Percentiles rank a stretch among this genome's conserved stretches.
Evolutionary conservation across 1,140 invertebrate species (phyloP).

Genomic region (Bombus waltoni): DNA sequence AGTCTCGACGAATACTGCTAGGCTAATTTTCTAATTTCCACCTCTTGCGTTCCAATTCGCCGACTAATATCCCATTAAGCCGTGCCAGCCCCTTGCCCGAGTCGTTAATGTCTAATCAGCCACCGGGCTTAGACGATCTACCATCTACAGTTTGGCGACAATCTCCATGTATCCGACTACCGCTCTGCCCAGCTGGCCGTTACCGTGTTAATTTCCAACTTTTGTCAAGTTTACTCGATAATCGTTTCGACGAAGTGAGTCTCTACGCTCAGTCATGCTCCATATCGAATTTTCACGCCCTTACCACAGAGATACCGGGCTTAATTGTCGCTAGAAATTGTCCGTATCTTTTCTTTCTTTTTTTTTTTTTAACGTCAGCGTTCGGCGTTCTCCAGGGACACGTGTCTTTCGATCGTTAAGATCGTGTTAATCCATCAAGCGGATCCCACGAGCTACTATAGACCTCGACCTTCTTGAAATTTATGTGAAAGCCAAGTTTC

Average conservation of each 20-base stretch:
- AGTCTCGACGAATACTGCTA: slow-evolving; percentile 26
- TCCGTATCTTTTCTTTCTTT: too few species aligned
- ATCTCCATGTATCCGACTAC: slow-evolving; percentile 20
- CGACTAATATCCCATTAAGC: slow-evolving; percentile 77
- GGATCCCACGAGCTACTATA: too few species aligned
- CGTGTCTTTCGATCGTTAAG: too few species aligned
- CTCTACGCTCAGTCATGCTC: not conserved
- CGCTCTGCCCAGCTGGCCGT: not conserved
- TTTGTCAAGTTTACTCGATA: not conserved
- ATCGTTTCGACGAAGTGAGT: not conserved
- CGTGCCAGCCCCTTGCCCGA: slow-evolving; percentile 65
- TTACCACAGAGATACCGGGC: not conserved
- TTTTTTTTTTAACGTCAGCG: too few species aligned
- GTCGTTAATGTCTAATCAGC: slow-evolving; percentile 77
- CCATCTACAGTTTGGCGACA: slow-evolving; percentile 31
- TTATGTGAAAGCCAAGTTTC: not conserved
- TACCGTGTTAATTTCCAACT: slow-evolving; percentile 16
- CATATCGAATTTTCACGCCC: not conserved
- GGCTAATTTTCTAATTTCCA: slow-evolving; percentile 79
- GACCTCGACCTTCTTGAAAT: not conserved
- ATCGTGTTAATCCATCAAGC: too few species aligned
- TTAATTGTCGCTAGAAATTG: not conserved
- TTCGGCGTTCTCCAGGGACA: too few species aligned
- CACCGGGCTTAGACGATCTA: slow-evolving; percentile 58
- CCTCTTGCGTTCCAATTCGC: slow-evolving; percentile 69